phyloP scores from a whole-genome alignment of 2,797 vertebrate genomes.

The Pantherophis vulpinus region DNA sequence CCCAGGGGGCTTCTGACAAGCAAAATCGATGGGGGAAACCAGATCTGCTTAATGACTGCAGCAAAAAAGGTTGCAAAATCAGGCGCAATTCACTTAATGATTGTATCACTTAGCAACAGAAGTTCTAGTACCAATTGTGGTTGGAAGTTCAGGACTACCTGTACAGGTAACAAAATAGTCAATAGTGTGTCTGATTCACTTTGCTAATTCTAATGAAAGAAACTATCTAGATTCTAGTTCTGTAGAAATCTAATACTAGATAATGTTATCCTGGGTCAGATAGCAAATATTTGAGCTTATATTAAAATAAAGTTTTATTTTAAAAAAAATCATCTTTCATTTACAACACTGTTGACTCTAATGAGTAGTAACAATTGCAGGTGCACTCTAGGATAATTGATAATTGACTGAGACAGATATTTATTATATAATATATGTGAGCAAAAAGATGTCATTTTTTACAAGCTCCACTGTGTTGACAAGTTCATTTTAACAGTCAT shows the following conservation, averaged over 20 bases:
- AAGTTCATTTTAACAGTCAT: not conserved
- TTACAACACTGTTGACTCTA: not conserved
- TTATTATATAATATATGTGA: not conserved
- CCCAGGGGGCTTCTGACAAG: too few relatives aligned
- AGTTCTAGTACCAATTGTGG: too few relatives aligned
- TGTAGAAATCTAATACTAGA: not conserved
- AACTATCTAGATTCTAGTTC: not conserved
- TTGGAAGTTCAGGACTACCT: too few relatives aligned
- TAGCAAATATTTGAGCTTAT: not conserved
- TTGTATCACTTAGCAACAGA: too few relatives aligned
- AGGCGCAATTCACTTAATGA: too few relatives aligned
- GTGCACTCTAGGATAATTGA: conserved; percentile 16
- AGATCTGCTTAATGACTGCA: too few relatives aligned
- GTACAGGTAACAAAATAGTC: not conserved
- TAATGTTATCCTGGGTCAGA: not conserved
- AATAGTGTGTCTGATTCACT: not conserved
- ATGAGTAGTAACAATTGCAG: not conserved
- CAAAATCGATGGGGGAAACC: too few relatives aligned
- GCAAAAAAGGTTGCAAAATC: too few relatives aligned
- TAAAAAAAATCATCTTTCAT: not conserved
- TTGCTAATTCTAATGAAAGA: not conserved
- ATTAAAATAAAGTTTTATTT: not conserved
- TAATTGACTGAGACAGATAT: conserved; percentile 2
- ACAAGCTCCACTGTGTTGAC: not conserved
- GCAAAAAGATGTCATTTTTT: not conserved